Evolutionary conservation across 2,888 invertebrate genomes (phyloP).

Genomic region (Hetaerina titia): DNA sequence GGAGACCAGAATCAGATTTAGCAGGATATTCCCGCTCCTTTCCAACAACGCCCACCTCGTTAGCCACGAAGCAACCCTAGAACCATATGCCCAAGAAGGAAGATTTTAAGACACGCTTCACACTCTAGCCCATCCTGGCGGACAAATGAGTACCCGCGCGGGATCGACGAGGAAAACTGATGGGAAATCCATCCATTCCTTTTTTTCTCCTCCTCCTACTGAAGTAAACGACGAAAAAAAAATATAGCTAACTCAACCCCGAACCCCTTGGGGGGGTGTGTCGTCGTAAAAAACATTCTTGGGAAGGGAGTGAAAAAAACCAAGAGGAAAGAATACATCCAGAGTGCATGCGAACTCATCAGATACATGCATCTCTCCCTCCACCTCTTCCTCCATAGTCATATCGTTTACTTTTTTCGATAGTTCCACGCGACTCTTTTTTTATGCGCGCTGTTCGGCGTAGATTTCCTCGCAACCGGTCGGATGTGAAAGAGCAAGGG

Average conservation of each 20-base stretch:
- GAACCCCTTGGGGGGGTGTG: neutral
- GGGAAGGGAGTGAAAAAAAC: neutral
- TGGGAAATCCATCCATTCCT: neutral
- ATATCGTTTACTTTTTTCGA: neutral
- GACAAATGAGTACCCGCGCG: neutral
- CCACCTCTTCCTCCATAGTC: neutral
- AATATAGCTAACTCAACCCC: neutral
- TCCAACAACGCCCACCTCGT: neutral
- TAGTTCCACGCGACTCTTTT: neutral
- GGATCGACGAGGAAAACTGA: neutral
- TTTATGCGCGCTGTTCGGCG: neutral
- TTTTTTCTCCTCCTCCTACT: neutral
- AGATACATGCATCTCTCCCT: neutral
- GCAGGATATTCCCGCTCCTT: neutral
- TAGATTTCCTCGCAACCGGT: neutral
- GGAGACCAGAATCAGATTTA: conserved; percentile 41
- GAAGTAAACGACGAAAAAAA: neutral
- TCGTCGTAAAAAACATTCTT: neutral
- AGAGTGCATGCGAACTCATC: neutral
- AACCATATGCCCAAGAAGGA: neutral
- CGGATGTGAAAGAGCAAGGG: neutral
- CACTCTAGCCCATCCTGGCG: neutral
- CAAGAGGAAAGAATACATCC: neutral
- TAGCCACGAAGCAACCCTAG: neutral
- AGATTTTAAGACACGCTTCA: conserved; percentile 25